phyloP scores from a whole-genome alignment of 2,888 invertebrate species.

The Ptychoptera contaminata region DNA sequence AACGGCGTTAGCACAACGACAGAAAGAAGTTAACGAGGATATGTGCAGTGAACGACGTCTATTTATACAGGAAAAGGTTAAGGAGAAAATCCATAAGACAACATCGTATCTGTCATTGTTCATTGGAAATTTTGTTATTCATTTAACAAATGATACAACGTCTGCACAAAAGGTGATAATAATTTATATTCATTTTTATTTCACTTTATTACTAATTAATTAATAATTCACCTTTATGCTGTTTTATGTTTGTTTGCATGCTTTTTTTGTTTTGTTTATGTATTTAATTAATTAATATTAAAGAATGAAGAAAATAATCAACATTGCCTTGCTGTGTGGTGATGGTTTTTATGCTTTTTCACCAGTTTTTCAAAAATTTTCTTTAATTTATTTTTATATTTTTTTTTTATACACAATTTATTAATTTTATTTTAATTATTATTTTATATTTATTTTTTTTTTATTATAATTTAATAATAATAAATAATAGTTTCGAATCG shows the following conservation, averaged over 20 bases:
- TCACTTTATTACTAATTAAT: not conserved
- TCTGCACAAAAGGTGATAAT: slow-evolving; percentile 29
- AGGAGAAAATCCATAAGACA: slow-evolving; percentile 28
- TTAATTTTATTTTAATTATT: not conserved
- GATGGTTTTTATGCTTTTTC: too few species aligned
- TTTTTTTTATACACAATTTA: too few species aligned
- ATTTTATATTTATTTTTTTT: slow-evolving; percentile 3
- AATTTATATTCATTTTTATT: not conserved
- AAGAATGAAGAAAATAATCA: too few species aligned
- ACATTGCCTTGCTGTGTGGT: too few species aligned
- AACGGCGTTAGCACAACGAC: not conserved
- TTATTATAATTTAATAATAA: slow-evolving; percentile 3
- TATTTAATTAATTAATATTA: too few species aligned
- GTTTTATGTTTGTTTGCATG: too few species aligned
- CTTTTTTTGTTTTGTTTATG: too few species aligned
- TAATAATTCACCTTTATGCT: not conserved
- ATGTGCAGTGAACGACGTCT: slow-evolving; percentile 20
- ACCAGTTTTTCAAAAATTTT: too few species aligned
- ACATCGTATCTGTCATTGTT: slow-evolving; percentile 30
- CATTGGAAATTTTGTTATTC: slow-evolving; percentile 31
- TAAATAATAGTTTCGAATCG: slow-evolving; percentile 15
- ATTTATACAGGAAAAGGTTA: slow-evolving; percentile 25
- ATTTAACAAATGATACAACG: slow-evolving; percentile 31
- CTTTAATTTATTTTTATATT: too few species aligned
- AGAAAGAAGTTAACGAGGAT: not conserved